Conservation (phyloP, 1,140 invertebrate genomes). For the Philopotamus ludificatus region DNA sequence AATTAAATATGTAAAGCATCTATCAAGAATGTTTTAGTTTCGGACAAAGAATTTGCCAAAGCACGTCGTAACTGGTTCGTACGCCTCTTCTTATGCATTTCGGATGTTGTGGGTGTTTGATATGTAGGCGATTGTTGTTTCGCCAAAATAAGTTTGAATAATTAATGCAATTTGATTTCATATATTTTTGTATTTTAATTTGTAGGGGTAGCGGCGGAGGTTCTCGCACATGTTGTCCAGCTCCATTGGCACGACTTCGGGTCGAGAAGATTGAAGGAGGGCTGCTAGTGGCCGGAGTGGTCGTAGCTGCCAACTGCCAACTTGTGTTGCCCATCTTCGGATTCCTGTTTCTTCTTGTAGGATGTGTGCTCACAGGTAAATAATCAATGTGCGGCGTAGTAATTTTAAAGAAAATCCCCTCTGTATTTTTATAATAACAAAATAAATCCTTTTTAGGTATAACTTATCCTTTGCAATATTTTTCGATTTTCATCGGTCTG, state of each 20-base stretch:
- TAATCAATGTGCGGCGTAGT: no score
- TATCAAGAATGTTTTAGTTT: no score
- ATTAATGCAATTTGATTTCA: neutral
- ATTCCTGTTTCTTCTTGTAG: constrained; percentile 70
- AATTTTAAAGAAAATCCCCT: no score
- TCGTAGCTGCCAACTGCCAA: constrained; percentile 73
- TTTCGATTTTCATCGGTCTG: no score
- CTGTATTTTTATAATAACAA: no score
- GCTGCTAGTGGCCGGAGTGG: constrained; percentile 70
- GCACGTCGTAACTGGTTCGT: no score
- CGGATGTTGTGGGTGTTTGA: neutral
- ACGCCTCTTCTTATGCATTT: neutral
- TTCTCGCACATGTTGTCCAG: constrained; percentile 51
- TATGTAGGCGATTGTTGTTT: neutral
- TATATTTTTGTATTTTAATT: neutral
- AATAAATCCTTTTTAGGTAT: no score
- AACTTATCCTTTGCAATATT: no score
- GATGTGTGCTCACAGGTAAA: constrained; percentile 71
- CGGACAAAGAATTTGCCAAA: no score
- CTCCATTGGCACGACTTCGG: constrained; percentile 58
- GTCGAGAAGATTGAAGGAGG: constrained; percentile 75
- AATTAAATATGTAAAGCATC: no score
- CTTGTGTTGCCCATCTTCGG: constrained; percentile 73
- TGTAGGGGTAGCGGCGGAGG: constrained; percentile 42
- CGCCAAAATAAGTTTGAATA: neutral